A percentile compares a stretch with the other conserved stretches of the same genome.
Evolutionary conservation across 1,140 invertebrate species (phyloP).

Genomic region (Gryon sp.): DNA sequence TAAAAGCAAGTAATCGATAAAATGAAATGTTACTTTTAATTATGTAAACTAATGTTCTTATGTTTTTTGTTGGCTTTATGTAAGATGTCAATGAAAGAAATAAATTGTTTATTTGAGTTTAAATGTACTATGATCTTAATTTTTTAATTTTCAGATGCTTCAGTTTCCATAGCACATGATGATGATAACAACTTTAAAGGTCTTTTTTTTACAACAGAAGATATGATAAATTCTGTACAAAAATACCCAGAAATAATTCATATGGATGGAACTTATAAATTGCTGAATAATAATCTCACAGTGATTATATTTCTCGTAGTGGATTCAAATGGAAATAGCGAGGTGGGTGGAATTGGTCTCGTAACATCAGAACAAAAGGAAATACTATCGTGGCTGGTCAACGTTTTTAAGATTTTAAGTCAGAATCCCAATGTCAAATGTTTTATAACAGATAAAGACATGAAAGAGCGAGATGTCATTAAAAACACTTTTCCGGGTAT

Average conservation of each 20-base stretch:
- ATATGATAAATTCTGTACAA: conserved; percentile 13
- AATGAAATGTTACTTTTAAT: too few species aligned
- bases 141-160: too few species aligned
- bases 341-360: background rate
- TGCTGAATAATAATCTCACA: conserved; percentile 4
- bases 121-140: too few species aligned
- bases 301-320: conserved; percentile 15
- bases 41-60: too few species aligned
- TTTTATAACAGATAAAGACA: conserved; percentile 19
- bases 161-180: background rate
- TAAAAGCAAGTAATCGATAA: too few species aligned
- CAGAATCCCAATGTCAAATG: conserved; percentile 78
- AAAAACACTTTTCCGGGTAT: conserved; percentile 3
- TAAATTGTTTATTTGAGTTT: too few species aligned
- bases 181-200: conserved; percentile 3
- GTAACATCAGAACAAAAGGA: background rate
- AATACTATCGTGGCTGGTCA: conserved; percentile 84
- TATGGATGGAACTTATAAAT: conserved; percentile 25
- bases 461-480: conserved; percentile 8
- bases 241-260: conserved; percentile 9
- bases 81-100: too few species aligned
- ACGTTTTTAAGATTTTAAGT: conserved; percentile 84
- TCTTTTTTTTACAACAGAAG: conserved; percentile 13
- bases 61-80: too few species aligned
- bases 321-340: conserved; percentile 6